These are phyloP conservation scores for Brachionus rotundiformis DNA, from an alignment of 1,140 invertebrate genomes.

Conservation along the genomic window DNA sequence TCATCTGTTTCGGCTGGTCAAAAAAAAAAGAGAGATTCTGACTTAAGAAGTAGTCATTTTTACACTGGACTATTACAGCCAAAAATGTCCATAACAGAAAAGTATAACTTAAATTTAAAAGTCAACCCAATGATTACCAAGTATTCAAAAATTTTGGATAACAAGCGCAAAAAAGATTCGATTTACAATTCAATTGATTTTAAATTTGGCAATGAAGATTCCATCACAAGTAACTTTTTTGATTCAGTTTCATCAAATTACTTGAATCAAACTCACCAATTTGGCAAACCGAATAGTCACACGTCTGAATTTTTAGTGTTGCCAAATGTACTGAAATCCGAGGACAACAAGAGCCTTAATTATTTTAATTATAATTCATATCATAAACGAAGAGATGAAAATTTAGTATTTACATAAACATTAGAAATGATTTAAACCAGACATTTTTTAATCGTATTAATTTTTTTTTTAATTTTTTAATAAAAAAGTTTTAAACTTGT, in stretches of 20 bases:
- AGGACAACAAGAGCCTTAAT: neutral
- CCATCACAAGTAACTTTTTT: neutral
- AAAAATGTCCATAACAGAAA: neutral
- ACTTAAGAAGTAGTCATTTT: neutral
- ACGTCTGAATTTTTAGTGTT: neutral
- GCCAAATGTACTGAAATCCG: constrained; percentile 10
- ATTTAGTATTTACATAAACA: constrained; percentile 4
- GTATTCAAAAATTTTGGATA: neutral
- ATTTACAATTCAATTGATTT: neutral
- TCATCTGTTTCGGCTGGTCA: constrained; percentile 19
- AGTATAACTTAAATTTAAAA: constrained; percentile 14
- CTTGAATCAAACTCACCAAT: neutral
- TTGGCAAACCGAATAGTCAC: constrained; percentile 18
- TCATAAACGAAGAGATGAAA: neutral
- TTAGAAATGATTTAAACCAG: neutral
- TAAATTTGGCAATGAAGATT: constrained; percentile 17
- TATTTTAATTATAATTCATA: neutral
- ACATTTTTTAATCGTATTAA: neutral
- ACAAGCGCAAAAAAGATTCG: neutral
- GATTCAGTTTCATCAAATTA: neutral
- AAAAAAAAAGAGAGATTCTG: neutral
- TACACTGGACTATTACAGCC: neutral
- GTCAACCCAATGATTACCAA: neutral
- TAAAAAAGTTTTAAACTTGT: neutral
- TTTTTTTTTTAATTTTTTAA: neutral